Conservation (phyloP, 2,113 vertebrate species). For the Lichenostomus cassidix region DNA sequence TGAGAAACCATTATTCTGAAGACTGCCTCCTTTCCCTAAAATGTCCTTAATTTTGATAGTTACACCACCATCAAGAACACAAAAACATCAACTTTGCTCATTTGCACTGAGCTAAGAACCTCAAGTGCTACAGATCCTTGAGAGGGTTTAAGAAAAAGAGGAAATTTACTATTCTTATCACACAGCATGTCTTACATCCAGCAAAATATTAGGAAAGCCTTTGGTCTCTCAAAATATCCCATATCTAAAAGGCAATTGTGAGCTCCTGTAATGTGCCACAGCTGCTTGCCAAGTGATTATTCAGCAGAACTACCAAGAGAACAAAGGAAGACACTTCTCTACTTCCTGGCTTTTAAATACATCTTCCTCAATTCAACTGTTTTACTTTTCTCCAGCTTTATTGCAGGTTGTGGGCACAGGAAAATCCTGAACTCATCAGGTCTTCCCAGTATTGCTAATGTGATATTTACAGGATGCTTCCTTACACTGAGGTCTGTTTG, state of each 20-base stretch:
- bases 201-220: not conserved
- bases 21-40: not conserved
- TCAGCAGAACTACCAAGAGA: not conserved
- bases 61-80: not conserved
- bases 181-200: not conserved
- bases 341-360: not conserved
- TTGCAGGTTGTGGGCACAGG: not conserved
- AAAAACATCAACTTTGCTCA: not conserved
- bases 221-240: not conserved
- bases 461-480: not conserved
- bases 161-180: not conserved
- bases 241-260: not conserved
- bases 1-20: not conserved
- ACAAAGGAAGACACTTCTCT: not conserved
- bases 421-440: not conserved
- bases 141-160: not conserved
- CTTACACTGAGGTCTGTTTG: not conserved
- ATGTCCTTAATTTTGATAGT: not conserved
- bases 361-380: not conserved
- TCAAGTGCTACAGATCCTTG: not conserved
- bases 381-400: not conserved
- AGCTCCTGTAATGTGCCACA: not conserved
- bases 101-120: not conserved
- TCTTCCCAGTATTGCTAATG: not conserved
- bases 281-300: conserved; percentile 35